Conservation (phyloP, 2,113 vertebrate genomes). For the Rhinopomastus cyanomelas region DNA sequence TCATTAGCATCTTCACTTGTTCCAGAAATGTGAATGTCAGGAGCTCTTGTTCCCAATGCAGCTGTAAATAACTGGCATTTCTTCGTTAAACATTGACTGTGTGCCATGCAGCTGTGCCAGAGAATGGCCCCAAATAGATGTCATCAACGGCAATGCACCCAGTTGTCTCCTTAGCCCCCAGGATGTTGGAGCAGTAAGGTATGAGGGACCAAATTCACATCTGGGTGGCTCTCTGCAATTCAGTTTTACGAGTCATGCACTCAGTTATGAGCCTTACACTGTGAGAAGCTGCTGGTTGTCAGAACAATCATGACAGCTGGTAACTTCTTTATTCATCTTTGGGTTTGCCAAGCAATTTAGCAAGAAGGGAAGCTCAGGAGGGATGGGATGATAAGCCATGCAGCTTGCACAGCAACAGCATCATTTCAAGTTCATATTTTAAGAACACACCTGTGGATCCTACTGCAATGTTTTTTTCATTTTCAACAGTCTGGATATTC, state of each 20-base stretch:
- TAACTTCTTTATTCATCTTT: background rate
- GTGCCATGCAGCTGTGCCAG: slow-evolving; percentile 73
- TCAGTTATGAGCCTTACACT: background rate
- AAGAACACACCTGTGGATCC: background rate
- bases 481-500: background rate
- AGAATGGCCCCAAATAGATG: slow-evolving; percentile 52
- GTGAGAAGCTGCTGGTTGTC: slow-evolving; percentile 22
- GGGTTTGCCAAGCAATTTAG: background rate
- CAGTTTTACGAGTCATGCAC: background rate
- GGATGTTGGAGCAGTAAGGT: background rate
- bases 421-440: background rate
- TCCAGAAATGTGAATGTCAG: slow-evolving; percentile 67
- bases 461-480: background rate
- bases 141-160: background rate
- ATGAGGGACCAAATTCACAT: background rate
- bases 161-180: background rate
- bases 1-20: slow-evolving; percentile 35
- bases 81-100: slow-evolving; percentile 76
- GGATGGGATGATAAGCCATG: background rate
- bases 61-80: slow-evolving; percentile 75
- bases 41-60: slow-evolving; percentile 64
- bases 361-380: background rate
- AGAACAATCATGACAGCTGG: background rate
- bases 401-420: background rate
- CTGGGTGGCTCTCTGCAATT: background rate